Evolutionary conservation across 2,113 vertebrate genomes (phyloP).

Genomic region (Speoplatyrhinus poulsoni): DNA sequence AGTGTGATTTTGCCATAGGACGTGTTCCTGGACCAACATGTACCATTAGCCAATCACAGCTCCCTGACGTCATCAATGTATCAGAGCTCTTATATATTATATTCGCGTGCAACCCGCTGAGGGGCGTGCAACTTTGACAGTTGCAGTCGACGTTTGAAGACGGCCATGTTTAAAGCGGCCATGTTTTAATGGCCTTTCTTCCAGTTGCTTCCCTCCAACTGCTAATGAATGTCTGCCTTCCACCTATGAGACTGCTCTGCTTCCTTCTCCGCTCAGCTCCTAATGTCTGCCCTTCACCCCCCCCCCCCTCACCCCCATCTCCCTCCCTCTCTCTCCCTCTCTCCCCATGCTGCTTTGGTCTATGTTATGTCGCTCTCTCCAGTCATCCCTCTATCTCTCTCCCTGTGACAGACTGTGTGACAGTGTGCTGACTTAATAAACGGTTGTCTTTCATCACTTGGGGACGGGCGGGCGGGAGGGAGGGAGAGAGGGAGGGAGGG

Average conservation of each 20-base stretch:
- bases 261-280: background rate
- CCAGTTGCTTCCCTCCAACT: background rate
- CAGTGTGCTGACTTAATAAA: constrained; percentile 44
- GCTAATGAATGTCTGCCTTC: too few relatives aligned
- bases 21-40: too few relatives aligned
- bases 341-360: background rate
- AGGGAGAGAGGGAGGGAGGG: too few relatives aligned
- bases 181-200: constrained; percentile 15
- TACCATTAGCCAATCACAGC: too few relatives aligned
- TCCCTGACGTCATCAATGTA: too few relatives aligned
- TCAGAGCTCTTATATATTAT: too few relatives aligned
- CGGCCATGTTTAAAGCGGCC: background rate
- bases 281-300: background rate
- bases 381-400: background rate
- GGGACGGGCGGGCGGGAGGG: background rate
- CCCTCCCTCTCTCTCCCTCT: background rate
- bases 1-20: too few relatives aligned
- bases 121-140: constrained; percentile 37
- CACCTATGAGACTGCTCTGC: background rate
- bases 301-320: too few relatives aligned
- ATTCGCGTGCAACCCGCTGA: background rate
- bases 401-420: constrained; percentile 4
- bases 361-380: background rate
- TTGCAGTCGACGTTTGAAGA: constrained; percentile 21
- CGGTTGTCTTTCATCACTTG: constrained; percentile 35